These are phyloP conservation scores for Carcharodon carcharias DNA, from an alignment of 2,797 vertebrate species.

Conservation along the genomic window DNA sequence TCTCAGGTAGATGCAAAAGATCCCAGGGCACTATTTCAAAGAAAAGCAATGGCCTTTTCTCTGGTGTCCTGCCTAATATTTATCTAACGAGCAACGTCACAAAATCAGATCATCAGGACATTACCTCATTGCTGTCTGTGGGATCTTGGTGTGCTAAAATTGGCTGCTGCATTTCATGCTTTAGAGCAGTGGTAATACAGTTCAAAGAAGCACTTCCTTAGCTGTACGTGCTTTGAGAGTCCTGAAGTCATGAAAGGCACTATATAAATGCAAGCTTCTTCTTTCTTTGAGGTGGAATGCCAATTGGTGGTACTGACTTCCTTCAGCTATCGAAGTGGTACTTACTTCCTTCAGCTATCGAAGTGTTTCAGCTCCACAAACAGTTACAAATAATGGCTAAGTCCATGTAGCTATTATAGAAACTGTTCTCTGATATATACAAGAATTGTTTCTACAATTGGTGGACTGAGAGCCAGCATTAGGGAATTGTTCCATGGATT, in stretches of 20 bases:
- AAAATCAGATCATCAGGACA: neutral
- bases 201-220: neutral
- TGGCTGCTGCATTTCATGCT: neutral
- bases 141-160: neutral
- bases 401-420: neutral
- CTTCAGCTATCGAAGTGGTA: neutral
- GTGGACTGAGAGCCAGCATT: neutral
- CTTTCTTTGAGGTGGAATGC: neutral
- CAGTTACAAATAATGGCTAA: neutral
- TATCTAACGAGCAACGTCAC: neutral
- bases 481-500: neutral
- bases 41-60: neutral
- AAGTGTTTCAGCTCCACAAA: neutral
- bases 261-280: neutral
- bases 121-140: neutral
- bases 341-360: neutral
- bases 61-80: neutral
- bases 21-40: neutral
- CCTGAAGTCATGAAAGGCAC: neutral
- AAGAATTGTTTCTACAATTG: neutral
- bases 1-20: neutral
- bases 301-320: neutral
- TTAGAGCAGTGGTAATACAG: neutral
- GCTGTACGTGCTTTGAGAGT: neutral
- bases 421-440: neutral